phyloP scores from a whole-genome alignment of 2,113 vertebrate species.

The Melanotaenia duboulayi region DNA sequence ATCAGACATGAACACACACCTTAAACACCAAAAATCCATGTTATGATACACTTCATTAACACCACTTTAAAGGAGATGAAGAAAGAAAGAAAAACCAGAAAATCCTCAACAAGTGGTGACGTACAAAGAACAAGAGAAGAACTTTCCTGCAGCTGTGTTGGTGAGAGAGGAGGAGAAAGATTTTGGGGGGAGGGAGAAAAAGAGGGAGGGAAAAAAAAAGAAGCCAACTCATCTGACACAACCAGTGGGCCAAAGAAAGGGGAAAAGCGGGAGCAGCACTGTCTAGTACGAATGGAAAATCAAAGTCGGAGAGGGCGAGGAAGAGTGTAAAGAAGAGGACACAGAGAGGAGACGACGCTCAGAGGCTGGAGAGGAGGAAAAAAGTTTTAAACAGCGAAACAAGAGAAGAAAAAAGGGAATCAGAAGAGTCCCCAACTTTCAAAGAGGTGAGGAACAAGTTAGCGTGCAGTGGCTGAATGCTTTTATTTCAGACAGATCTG shows the following conservation, averaged over 20 bases:
- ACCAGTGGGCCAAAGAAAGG: conserved; percentile 71
- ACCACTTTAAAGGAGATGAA: conserved; percentile 19
- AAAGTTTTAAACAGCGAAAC: conserved; percentile 27
- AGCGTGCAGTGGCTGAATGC: not conserved
- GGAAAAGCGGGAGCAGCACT: conserved; percentile 56
- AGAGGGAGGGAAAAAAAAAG: conserved; percentile 26
- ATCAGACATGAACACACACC: conserved; percentile 6
- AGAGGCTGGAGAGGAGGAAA: not conserved
- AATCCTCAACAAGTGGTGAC: conserved; percentile 23
- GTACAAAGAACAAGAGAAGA: conserved; percentile 50
- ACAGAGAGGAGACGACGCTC: conserved; percentile 11
- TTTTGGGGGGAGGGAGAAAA: conserved; percentile 23
- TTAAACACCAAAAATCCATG: not conserved
- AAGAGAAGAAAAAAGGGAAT: conserved; percentile 37
- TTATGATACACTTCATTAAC: conserved; percentile 6
- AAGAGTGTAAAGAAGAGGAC: conserved; percentile 30
- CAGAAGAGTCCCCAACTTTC: conserved; percentile 35
- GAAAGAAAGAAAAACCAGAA: conserved; percentile 15
- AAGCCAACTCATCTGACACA: conserved; percentile 79
- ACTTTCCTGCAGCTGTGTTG: conserved; percentile 68
- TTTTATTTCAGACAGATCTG: conserved; percentile 14
- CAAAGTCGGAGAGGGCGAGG: conserved; percentile 41
- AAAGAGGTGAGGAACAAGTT: conserved; percentile 63
- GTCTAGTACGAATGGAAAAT: conserved; percentile 56
- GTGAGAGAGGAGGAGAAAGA: conserved; percentile 35